phyloP scores from a whole-genome alignment of 2,888 invertebrate species.

The Thereva unica region DNA sequence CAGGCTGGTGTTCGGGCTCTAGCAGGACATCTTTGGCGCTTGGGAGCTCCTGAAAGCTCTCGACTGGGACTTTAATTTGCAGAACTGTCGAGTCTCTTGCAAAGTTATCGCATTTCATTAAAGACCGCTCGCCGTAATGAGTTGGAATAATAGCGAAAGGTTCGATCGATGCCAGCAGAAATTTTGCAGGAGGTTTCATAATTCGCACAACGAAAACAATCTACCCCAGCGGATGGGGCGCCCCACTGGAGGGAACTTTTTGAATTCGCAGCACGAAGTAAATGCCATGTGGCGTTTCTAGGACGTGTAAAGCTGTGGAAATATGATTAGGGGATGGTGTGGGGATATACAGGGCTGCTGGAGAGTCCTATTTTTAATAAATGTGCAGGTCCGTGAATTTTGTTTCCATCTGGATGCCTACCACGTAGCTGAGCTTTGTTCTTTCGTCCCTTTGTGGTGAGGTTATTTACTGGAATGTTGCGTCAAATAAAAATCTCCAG shows the following conservation, averaged over 20 bases:
- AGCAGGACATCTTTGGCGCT: not conserved
- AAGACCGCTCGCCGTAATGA: conserved; percentile 32
- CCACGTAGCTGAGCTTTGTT: conserved; percentile 35
- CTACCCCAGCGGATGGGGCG: conserved; percentile 12
- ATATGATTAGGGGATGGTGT: conserved; percentile 33
- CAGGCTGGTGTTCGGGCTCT: not conserved
- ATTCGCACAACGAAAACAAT: conserved; percentile 32
- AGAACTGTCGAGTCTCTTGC: conserved; percentile 2
- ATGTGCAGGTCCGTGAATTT: conserved; percentile 33
- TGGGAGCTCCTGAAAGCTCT: conserved; percentile 4
- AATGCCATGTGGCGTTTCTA: conserved; percentile 35
- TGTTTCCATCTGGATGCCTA: conserved; percentile 34
- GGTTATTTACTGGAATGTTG: conserved; percentile 33
- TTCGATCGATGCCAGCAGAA: conserved; percentile 27
- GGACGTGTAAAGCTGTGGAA: conserved; percentile 34
- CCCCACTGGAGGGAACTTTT: conserved; percentile 24
- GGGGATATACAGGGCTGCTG: conserved; percentile 19
- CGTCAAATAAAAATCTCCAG: conserved; percentile 31
- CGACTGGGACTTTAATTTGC: not conserved
- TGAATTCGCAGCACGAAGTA: conserved; percentile 34
- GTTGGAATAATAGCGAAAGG: conserved; percentile 25
- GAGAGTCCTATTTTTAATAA: conserved; percentile 28
- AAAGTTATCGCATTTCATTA: conserved; percentile 33
- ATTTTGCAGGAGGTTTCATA: conserved; percentile 31
- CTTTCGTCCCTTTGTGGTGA: conserved; percentile 32